Evolutionary conservation across 2,797 vertebrate species (phyloP), one percentile per base, ranked within the genome.

Genomic region (Okamejei kenojei): DNA sequence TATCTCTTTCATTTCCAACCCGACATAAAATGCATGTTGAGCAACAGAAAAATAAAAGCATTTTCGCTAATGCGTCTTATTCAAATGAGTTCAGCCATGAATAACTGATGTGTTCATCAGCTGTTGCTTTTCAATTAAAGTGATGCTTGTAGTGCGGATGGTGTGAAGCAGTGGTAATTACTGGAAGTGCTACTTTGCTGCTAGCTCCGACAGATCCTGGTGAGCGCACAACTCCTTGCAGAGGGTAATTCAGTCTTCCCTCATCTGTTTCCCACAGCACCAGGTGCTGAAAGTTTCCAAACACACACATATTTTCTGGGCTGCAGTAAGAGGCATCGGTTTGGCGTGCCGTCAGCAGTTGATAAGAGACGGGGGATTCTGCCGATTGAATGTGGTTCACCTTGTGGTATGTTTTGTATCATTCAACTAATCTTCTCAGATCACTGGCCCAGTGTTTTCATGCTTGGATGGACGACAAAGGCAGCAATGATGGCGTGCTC

Each of bases 401-500:
- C 73, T 92, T 76, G n/a, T 19, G 26, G 90, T 58, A 91, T 91
- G 45, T 91, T 71, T 54, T 6, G 45, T 74, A 54, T 91, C 65
- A 23, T 91, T 73, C 38, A 91, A 91, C 32, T 21, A 38, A 91
- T 91, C 88, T 73, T 68, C 84, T 68, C 84, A 88, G 63, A 88
- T 68, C 84, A 88, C n/a, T 88, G 9, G n/a, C 23, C 8, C 76
- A 35, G 11, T 45, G 38, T 54, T 92, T 74, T 92, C 90, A 76
- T 92, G 71, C 90, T 92, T 92, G 71, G 54, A 92, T 92, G n/a
- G 90, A 54, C 76, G 29, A 92, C 90, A 92, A 92, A 92, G 38
- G 29, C 38, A 29, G 71, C 10, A 21, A 26, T 76, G 68, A 76
- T 92, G 21, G 38, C 29, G 11, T 45, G 35, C 65, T 74, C 68